Evolutionary conservation across 2,797 vertebrate genomes (phyloP), one percentile per base, ranked within the genome.

Genomic region (Lepidocolaptes lacrymiger): DNA sequence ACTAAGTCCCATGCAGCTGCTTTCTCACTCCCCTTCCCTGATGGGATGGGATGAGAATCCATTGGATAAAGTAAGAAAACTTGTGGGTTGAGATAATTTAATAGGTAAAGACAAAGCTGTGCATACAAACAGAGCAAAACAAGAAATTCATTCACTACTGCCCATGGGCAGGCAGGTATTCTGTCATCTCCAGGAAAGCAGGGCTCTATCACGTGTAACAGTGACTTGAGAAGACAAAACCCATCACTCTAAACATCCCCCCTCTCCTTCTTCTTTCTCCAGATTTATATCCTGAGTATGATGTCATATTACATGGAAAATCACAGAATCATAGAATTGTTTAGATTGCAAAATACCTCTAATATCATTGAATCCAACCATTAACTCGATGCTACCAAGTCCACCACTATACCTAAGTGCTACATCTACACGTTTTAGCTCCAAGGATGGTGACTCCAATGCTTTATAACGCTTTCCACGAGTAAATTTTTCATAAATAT

Each of bases 151-250:
- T 59, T 64, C 9, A 3, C 14, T 41, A 3, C 5, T 81, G 71
- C 58, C 32, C 22, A 37, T 22, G 1, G 2, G 3, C 41, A 46
- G 9, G 8, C 30, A 36, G 44, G 14, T 27, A 3, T 26, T 76
- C 37, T 59, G 19, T 30, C 9, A 5, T 52, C 51, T 36, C 16
- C 58, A 52, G 17, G 27, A 37, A 5, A 55, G 17, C n/a, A 32
- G n/a, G 44, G 26, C 8, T 48, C 49, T 51, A 18, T 18, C 6
- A 5, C 2, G 1, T 18, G 1, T 18, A 51, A 24, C 0, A 1
- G 34, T 41, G 10, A 58, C 44, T 48, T 22, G 22, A 39, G 39
- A 64, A 71, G 39, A 6, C 44, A 58, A 63, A 41, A 0, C 0
- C 1, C 12, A 15, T 44, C 6, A 32, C 24, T 52, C 26, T 12